Percentiles rank a stretch among this genome's conserved stretches.
phyloP scores from a whole-genome alignment of 2,113 vertebrate genomes.

The Geothlypis trichas region DNA sequence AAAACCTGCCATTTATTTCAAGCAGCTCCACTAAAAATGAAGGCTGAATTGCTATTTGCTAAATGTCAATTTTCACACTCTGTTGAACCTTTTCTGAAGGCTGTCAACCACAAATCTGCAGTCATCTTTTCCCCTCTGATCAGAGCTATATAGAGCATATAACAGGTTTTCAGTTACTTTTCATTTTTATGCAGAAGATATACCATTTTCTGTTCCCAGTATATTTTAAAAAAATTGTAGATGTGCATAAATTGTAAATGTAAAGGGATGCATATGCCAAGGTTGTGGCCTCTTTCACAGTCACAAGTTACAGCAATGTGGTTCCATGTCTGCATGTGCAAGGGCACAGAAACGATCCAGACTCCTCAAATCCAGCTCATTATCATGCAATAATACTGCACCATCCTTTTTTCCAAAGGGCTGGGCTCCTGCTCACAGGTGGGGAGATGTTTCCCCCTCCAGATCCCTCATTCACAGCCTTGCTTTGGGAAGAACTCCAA shows the following conservation, averaged over 20 bases:
- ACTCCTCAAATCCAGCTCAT: neutral
- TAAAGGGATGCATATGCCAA: neutral
- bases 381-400: neutral
- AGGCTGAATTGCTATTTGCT: constrained; percentile 23
- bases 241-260: neutral
- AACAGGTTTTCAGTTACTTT: constrained; percentile 28
- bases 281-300: neutral
- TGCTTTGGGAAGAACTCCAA: neutral
- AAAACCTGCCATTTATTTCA: constrained; percentile 21
- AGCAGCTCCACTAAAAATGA: neutral
- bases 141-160: neutral
- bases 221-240: neutral
- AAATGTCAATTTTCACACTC: constrained; percentile 62
- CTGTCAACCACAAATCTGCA: constrained; percentile 33
- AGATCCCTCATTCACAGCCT: neutral
- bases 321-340: neutral
- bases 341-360: neutral
- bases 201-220: neutral
- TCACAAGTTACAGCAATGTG: neutral
- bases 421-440: neutral
- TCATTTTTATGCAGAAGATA: constrained; percentile 12
- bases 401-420: neutral
- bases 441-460: neutral
- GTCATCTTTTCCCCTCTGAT: constrained; percentile 1
- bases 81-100: constrained; percentile 50